Percentiles rank a stretch among this genome's conserved stretches.
Evolutionary conservation across 2,888 invertebrate genomes (phyloP).

Genomic region (Drosophila meridionalis): DNA sequence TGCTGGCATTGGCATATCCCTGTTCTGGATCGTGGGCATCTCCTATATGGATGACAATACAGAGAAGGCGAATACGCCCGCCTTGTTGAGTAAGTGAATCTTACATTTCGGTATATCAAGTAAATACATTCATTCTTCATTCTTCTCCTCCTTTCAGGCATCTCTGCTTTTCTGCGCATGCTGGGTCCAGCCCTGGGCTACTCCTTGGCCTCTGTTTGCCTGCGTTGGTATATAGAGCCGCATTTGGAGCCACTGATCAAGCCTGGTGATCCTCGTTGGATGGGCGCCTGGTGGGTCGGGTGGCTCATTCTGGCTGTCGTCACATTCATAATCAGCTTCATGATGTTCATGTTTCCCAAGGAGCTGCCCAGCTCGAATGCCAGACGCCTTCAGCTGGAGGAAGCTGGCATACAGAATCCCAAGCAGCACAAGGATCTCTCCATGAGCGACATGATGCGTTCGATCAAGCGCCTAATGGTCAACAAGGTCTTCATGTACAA

Average conservation of each 20-base stretch:
- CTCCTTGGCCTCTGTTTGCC: slow-evolving; percentile 87
- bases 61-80: slow-evolving; percentile 89
- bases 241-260: slow-evolving; percentile 88
- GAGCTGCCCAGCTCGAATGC: slow-evolving; percentile 88
- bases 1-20: slow-evolving; percentile 88
- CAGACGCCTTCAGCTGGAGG: slow-evolving; percentile 83
- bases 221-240: slow-evolving; percentile 89
- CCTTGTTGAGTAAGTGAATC: slow-evolving; percentile 87
- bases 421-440: slow-evolving; percentile 73
- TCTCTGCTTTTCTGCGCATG: slow-evolving; percentile 88
- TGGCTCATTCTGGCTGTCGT: slow-evolving; percentile 88
- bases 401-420: slow-evolving; percentile 46
- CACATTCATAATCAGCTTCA: slow-evolving; percentile 86
- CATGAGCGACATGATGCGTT: slow-evolving; percentile 87
- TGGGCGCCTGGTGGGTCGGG: slow-evolving; percentile 93
- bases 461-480: slow-evolving; percentile 87
- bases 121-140: neutral
- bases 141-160: slow-evolving; percentile 83
- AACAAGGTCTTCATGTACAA: slow-evolving; percentile 90
- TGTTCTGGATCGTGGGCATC: slow-evolving; percentile 89
- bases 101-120: too few relatives aligned
- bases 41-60: slow-evolving; percentile 91
- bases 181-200: slow-evolving; percentile 87
- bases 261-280: slow-evolving; percentile 90
- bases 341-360: slow-evolving; percentile 89